Percentiles rank a stretch among this genome's conserved stretches.
These are phyloP conservation scores for Leuciscus waleckii DNA, from an alignment of 2,797 vertebrate genomes.

Conservation along the genomic window DNA sequence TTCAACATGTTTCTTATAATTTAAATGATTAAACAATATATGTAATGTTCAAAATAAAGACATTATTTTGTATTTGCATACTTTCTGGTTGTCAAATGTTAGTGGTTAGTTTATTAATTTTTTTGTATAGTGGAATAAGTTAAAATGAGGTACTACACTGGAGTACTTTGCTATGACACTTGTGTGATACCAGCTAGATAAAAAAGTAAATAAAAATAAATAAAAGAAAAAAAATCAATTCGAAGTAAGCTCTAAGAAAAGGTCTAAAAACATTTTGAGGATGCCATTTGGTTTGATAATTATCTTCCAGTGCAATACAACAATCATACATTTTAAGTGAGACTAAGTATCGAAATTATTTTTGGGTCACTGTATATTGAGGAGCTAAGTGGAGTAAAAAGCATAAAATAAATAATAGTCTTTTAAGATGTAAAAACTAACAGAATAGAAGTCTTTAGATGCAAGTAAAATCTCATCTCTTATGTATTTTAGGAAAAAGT, in stretches of 20 bases:
- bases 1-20: neutral
- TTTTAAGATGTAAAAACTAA: neutral
- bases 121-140: neutral
- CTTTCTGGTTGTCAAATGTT: neutral
- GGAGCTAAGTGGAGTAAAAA: neutral
- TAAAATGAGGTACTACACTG: neutral
- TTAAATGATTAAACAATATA: neutral
- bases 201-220: neutral
- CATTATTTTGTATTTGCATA: neutral
- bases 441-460: neutral
- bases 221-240: neutral
- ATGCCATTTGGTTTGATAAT: conserved; percentile 5
- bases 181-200: neutral
- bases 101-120: neutral
- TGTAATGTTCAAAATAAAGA: neutral
- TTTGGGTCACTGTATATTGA: neutral
- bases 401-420: neutral
- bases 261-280: neutral
- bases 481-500: neutral
- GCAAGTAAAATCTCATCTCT: neutral
- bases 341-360: neutral
- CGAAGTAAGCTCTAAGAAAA: neutral
- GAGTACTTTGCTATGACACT: neutral
- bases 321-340: neutral
- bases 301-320: neutral